Conservation (phyloP, 2,113 vertebrate genomes). For the Albula goreensis region DNA sequence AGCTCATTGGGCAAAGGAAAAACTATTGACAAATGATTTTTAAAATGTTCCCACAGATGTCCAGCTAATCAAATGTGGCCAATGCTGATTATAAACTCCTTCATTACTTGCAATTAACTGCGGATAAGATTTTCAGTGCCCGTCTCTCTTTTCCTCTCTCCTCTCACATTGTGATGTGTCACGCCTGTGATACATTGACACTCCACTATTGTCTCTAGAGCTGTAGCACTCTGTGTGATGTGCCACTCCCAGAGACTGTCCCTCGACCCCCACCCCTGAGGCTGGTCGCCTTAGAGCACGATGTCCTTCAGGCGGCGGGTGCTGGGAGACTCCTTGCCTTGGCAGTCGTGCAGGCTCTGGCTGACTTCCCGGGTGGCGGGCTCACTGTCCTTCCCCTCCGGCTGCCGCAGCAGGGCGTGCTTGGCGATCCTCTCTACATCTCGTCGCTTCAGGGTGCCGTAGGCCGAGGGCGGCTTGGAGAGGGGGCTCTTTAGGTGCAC, state of each 20-base stretch:
- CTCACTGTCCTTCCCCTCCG: conserved; percentile 90
- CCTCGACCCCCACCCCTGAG: background rate
- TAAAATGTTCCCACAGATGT: background rate
- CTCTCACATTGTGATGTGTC: background rate
- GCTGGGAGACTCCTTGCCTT: conserved; percentile 86
- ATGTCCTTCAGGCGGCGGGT: conserved; percentile 93
- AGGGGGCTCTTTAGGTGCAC: conserved; percentile 89
- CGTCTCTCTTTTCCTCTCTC: background rate
- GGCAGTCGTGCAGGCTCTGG: conserved; percentile 84
- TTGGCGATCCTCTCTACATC: conserved; percentile 87
- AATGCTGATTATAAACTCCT: background rate
- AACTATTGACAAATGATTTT: background rate
- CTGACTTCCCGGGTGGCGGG: conserved; percentile 82
- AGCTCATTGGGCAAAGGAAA: conserved; percentile 39
- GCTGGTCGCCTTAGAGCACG: conserved; percentile 77
- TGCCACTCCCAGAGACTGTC: background rate
- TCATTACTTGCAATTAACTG: background rate
- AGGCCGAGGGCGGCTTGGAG: conserved; percentile 76
- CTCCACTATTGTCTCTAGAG: no score
- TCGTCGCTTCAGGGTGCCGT: conserved; percentile 72
- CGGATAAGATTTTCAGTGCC: background rate
- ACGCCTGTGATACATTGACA: no score
- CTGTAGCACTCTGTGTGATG: background rate
- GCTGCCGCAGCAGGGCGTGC: conserved; percentile 85
- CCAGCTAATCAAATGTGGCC: background rate